A percentile compares a stretch with the other conserved stretches of the same genome.
Conservation (phyloP, 2,113 vertebrate species). For the Leucopsar rothschildi region DNA sequence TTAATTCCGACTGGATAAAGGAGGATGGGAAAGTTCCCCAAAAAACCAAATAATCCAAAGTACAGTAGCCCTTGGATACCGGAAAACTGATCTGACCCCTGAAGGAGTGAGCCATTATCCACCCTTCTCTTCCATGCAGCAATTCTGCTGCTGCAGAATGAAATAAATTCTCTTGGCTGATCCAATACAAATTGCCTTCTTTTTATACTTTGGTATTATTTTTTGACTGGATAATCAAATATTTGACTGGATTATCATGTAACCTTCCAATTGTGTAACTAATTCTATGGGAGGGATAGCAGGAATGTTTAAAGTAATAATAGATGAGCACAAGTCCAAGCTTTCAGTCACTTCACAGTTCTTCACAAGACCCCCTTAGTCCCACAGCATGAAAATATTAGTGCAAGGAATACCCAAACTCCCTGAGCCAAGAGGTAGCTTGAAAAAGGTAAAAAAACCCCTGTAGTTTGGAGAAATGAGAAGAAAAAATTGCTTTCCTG, state of each 20-base stretch:
- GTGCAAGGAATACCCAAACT: not conserved
- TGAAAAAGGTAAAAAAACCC: not conserved
- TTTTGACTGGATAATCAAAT: not conserved
- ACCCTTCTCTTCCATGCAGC: not conserved
- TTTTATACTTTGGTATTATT: not conserved
- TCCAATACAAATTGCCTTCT: not conserved
- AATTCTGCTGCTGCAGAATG: not conserved
- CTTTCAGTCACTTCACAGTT: not conserved
- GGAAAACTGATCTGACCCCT: not conserved
- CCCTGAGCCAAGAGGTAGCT: not conserved
- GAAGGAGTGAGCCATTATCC: not conserved
- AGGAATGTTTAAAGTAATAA: not conserved
- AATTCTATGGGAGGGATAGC: not conserved
- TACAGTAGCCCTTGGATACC: not conserved
- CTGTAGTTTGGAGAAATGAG: not conserved
- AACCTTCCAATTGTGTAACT: not conserved
- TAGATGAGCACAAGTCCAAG: not conserved
- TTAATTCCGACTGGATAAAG: not conserved
- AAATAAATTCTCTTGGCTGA: not conserved
- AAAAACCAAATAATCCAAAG: not conserved
- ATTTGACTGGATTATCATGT: not conserved
- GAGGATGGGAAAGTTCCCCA: not conserved
- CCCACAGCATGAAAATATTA: not conserved
- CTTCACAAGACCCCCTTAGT: not conserved
- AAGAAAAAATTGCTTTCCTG: not conserved